A percentile compares a stretch with the other conserved stretches of the same genome.
phyloP scores from a whole-genome alignment of 2,888 invertebrate genomes.

The Mythimna ferrago region DNA sequence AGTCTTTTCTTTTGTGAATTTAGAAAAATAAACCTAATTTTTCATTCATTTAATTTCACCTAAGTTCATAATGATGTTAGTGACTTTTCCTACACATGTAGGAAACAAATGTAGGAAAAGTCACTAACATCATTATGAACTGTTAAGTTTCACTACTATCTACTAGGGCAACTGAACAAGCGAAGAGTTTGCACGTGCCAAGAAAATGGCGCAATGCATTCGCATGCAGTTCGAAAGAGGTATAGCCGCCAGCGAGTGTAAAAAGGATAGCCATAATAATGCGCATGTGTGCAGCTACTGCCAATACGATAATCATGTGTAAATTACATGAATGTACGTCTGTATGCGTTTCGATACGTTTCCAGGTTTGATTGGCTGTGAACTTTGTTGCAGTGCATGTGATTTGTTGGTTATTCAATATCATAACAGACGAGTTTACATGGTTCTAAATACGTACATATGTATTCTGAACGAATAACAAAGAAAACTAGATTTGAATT shows the following conservation, averaged over 20 bases:
- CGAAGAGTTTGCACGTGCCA: conserved; percentile 79
- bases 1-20: not conserved
- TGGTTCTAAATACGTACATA: conserved; percentile 17
- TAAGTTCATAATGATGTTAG: not conserved
- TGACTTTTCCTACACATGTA: no score
- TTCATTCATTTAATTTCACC: conserved; percentile 4
- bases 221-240: conserved; percentile 80
- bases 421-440: conserved; percentile 34
- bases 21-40: not conserved
- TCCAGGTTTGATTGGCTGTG: conserved; percentile 73
- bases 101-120: conserved; percentile 21
- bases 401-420: conserved; percentile 60
- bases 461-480: conserved; percentile 11
- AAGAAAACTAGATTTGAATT: conserved; percentile 13
- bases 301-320: conserved; percentile 73
- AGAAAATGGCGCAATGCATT: conserved; percentile 80
- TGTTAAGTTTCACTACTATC: conserved; percentile 77
- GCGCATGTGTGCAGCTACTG: conserved; percentile 70
- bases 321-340: conserved; percentile 64
- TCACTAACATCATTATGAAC: conserved; percentile 64
- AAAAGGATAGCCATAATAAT: conserved; percentile 77
- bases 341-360: conserved; percentile 66
- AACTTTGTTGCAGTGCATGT: conserved; percentile 65
- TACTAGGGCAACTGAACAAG: conserved; percentile 81
- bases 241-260: conserved; percentile 71